These are phyloP conservation scores for Platysteira castanea DNA, from an alignment of 2,113 vertebrate genomes.

Conservation along the genomic window DNA sequence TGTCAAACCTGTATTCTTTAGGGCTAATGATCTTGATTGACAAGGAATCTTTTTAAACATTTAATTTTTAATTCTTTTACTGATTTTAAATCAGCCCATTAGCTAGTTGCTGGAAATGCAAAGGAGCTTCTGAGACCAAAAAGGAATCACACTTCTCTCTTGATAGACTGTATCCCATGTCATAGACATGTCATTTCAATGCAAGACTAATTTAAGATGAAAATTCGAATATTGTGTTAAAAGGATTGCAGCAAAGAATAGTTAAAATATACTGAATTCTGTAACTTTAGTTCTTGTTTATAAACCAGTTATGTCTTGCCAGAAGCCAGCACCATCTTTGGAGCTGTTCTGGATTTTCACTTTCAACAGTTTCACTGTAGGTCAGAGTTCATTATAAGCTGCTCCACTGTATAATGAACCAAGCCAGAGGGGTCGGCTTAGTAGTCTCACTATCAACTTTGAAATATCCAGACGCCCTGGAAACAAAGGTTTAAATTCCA, in stretches of 20 bases:
- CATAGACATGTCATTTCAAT: background rate
- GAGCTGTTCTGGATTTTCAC: background rate
- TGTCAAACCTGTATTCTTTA: background rate
- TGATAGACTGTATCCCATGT: background rate
- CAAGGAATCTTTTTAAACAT: background rate
- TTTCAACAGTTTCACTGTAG: slow-evolving; percentile 17
- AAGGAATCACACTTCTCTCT: background rate
- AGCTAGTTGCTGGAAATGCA: background rate
- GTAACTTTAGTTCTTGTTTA: background rate
- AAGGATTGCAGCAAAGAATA: background rate
- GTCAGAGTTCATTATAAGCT: slow-evolving; percentile 39
- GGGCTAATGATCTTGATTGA: background rate
- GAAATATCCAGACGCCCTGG: slow-evolving; percentile 39
- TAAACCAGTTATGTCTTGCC: background rate
- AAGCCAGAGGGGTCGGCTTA: slow-evolving; percentile 48
- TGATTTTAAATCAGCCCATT: background rate
- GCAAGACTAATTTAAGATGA: background rate
- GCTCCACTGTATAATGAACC: slow-evolving; percentile 28
- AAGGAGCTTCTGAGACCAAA: background rate
- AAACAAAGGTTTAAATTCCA: slow-evolving; percentile 65
- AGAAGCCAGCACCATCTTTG: background rate
- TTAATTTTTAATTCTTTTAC: background rate
- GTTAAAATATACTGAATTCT: background rate
- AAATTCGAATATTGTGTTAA: background rate
- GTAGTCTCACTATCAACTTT: slow-evolving; percentile 43